Evolutionary conservation across 2,888 invertebrate species (phyloP).

Genomic region (Panzeria rudis): DNA sequence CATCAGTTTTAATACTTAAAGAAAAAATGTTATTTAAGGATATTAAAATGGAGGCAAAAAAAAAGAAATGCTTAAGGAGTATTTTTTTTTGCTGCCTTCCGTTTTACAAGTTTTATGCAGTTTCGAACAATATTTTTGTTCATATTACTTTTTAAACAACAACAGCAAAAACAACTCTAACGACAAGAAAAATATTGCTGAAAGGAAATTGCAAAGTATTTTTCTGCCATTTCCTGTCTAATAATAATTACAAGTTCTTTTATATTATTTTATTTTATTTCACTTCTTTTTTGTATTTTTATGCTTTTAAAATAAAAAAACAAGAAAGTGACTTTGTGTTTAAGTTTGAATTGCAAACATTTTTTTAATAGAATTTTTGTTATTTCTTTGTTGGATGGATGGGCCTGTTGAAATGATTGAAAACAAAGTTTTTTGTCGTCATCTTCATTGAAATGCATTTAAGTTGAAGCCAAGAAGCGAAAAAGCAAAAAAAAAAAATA

Average conservation of each 20-base stretch:
- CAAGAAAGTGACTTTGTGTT: constrained; percentile 32
- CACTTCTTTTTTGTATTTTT: constrained; percentile 28
- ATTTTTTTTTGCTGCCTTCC: constrained; percentile 28
- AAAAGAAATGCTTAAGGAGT: constrained; percentile 51
- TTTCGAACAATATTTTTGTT: constrained; percentile 22
- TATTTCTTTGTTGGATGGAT: constrained; percentile 1
- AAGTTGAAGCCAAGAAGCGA: constrained; percentile 41
- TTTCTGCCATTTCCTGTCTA: constrained; percentile 69
- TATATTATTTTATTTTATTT: constrained; percentile 27
- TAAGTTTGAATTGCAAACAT: constrained; percentile 34
- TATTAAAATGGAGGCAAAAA: constrained; percentile 20
- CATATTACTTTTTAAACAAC: constrained; percentile 23
- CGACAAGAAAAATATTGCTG: constrained; percentile 28
- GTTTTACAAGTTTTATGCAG: constrained; percentile 46
- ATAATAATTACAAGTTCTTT: constrained; percentile 70
- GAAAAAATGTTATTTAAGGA: constrained; percentile 52
- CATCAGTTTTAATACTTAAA: constrained; percentile 27
- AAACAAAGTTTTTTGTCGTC: neutral
- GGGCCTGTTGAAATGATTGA: neutral
- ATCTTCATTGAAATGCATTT: constrained; percentile 58
- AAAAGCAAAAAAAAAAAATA: constrained; percentile 30
- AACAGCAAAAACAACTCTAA: constrained; percentile 13
- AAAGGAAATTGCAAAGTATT: constrained; percentile 69
- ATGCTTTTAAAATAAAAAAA: constrained; percentile 20
- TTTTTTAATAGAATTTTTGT: constrained; percentile 29